Percentiles rank a stretch among this genome's conserved stretches.
Conservation (phyloP, 1,140 invertebrate genomes). For the Temnothorax curvispinosus region DNA sequence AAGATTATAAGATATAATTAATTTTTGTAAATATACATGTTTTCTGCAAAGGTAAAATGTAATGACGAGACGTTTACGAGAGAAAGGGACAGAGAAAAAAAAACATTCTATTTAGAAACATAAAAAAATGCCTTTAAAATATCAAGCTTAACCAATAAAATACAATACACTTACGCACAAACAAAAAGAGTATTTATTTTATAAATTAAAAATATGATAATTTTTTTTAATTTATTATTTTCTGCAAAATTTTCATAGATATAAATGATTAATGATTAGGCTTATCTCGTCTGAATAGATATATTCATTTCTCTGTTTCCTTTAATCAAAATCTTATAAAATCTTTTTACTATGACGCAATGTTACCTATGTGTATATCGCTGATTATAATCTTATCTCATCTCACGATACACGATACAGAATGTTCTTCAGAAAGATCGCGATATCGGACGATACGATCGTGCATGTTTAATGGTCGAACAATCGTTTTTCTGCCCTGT, state of each 20-base stretch:
- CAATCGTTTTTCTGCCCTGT: neutral
- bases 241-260: neutral
- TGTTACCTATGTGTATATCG: neutral
- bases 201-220: neutral
- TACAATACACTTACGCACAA: neutral
- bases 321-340: neutral
- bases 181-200: neutral
- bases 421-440: slow-evolving; percentile 8
- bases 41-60: neutral
- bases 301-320: neutral
- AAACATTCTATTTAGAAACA: neutral
- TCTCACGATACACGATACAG: neutral
- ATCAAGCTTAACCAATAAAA: neutral
- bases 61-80: neutral
- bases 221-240: slow-evolving; percentile 1
- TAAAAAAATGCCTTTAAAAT: neutral
- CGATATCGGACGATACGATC: slow-evolving; percentile 9
- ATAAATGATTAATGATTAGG: neutral
- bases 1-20: neutral
- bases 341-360: neutral
- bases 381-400: neutral
- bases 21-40: neutral
- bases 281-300: neutral
- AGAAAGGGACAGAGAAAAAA: neutral
- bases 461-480: slow-evolving; percentile 21